These are phyloP conservation scores for Chymomyza amoena DNA, from an alignment of 2,888 invertebrate species.

Conservation along the genomic window DNA sequence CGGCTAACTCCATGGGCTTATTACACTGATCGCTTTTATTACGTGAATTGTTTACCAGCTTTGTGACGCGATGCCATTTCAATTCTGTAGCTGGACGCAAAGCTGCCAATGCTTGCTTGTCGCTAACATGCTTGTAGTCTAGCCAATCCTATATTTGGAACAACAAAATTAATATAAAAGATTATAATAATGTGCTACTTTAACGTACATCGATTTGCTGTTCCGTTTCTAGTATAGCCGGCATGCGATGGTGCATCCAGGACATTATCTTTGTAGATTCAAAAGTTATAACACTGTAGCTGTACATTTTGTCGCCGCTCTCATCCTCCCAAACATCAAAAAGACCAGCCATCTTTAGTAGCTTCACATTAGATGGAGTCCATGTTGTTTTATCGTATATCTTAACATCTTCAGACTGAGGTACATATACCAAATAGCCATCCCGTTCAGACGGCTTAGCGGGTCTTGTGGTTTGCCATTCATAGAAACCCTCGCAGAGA, in stretches of 20 bases:
- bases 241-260: slow-evolving; percentile 90
- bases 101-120: slow-evolving; percentile 80
- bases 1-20: slow-evolving; percentile 77
- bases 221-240: slow-evolving; percentile 86
- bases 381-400: slow-evolving; percentile 82
- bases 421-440: slow-evolving; percentile 86
- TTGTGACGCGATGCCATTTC: slow-evolving; percentile 85
- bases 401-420: slow-evolving; percentile 80
- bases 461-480: slow-evolving; percentile 86
- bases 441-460: slow-evolving; percentile 84
- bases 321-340: slow-evolving; percentile 85
- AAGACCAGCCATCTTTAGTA: slow-evolving; percentile 88
- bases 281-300: slow-evolving; percentile 88
- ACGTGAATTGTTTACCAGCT: slow-evolving; percentile 85
- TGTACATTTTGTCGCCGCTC: slow-evolving; percentile 82
- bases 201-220: slow-evolving; percentile 82
- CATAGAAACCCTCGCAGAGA: slow-evolving; percentile 89
- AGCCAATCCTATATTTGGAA: slow-evolving; percentile 82
- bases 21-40: slow-evolving; percentile 83
- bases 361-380: slow-evolving; percentile 80
- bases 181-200: slow-evolving; percentile 3
- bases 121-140: slow-evolving; percentile 81
- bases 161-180: background rate
- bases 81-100: slow-evolving; percentile 80
- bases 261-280: slow-evolving; percentile 84